Evolutionary conservation across 1,140 invertebrate species (phyloP), one percentile per base, ranked within the genome.

Genomic region (Calycopis cecrops): DNA sequence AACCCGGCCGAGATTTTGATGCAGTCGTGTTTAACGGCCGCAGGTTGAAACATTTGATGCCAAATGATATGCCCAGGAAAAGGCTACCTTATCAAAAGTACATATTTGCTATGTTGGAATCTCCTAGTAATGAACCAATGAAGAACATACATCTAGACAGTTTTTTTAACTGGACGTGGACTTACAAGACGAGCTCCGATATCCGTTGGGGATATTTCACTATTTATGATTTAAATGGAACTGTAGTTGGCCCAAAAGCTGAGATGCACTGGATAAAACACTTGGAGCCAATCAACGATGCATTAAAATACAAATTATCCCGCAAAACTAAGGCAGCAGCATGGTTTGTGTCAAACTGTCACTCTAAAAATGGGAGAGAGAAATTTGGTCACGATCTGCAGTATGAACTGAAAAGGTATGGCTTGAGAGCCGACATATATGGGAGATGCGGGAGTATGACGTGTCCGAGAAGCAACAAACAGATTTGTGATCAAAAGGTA

Each of bases 141-240:
- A 77, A 75, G 12, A 35, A 69, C 4, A 35, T 62, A 7, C 55
- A 55, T 12, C 69, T 73, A 7, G 64, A 87, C 33, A 63, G 65
- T 2, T 83, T 69, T 48, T 90, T 93, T 52, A 93, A 94, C 64
- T 90, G 90, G 88, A 93, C 92, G 4, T 91, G 89, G 81, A 91
- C 91, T 3, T 94, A 93, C 63, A 88, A 90, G 60, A 75, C 90
- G 3, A 91, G 93, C 63, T 92, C 91, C 0, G 91, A 93, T 57
- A 76, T 93, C 21, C 80, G 88, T 4, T 90, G 91, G 70, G 88
- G 90, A 0, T 90, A 90, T 49, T 67, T 77, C 0, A 62, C 60
- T 6, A 64, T 89, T n/a, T 69, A 68, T 33, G 76, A 89, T 48
- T 28, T 58, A 3, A 37, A 65, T 2, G 72, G 72, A 0, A 47